Percentiles rank a stretch among this genome's conserved stretches.
Conservation (phyloP, 2,113 vertebrate species). For the Formicarius rufipectus region DNA sequence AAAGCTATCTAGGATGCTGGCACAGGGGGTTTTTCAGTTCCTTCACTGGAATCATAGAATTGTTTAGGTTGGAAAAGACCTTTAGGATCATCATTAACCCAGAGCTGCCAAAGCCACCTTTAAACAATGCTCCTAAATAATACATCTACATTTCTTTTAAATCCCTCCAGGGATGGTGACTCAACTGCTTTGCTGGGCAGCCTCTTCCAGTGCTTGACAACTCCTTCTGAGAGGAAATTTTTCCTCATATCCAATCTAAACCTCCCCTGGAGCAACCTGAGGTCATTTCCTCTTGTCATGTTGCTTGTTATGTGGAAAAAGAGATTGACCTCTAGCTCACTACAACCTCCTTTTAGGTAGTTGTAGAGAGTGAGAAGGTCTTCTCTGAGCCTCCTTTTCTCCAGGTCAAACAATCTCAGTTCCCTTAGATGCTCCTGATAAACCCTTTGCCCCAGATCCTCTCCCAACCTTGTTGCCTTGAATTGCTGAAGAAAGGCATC, state of each 20-base stretch:
- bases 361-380: neutral
- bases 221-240: neutral
- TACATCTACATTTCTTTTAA: neutral
- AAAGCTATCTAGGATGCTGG: neutral
- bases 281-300: neutral
- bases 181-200: neutral
- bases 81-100: neutral
- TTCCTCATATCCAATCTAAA: neutral
- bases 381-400: neutral
- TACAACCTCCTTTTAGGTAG: neutral
- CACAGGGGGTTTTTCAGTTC: accelerated
- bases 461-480: neutral
- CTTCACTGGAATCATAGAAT: neutral
- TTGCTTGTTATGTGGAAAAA: neutral
- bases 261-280: neutral
- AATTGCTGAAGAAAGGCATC: neutral
- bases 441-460: neutral
- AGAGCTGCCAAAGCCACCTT: neutral
- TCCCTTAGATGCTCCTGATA: neutral
- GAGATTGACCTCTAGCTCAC: neutral
- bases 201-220: neutral
- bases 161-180: neutral
- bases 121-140: neutral
- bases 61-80: neutral
- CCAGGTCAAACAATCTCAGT: neutral